Base-by-base conservation (phyloP, 2,888 invertebrate genomes). In the Sinhomidia bicolor region DNA sequence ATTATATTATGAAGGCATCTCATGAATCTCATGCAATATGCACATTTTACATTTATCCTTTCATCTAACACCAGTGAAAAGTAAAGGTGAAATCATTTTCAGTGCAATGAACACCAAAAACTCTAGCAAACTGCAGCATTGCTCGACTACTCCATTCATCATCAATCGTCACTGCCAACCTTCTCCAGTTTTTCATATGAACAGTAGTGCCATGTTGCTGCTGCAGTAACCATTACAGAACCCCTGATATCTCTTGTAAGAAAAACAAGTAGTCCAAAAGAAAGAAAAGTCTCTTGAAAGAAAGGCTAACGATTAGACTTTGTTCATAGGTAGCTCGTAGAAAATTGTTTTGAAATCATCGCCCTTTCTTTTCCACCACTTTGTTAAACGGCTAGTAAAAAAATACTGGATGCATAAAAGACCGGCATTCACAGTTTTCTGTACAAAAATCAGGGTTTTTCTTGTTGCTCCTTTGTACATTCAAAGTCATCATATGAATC, bases 341-440 rank as follows among this genome's bases (percentile, higher is more conserved):
- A 1, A 85, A 87, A 89, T 81, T 74, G 80, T 84, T 88, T 85
- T 20, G 80, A 85, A 85, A 89, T 89, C 88, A 88, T 84, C 80
- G 79, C 84, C 81, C 88, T 81, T 60, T 84, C 29, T 23, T 7
- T n/a, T 57, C 9, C 65, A 65, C 12, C 54, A 23, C 44, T 41
- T 10, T 20, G 51, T 51, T 76, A 76, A 51, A 51, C 51, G 76
- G 65, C 10, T 20, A 5, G 57, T 23, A 6, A 41, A 44, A 1
- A 9, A 20, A 60, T 41, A 20, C 9, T 23, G 2, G 29, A 60
- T 82, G 87, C 87, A 76, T 87, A 81, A 71, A 10, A 47, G 20
- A 54, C 20, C 7, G 5, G 17, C 62, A 68, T 36, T 10, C n/a
- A 44, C 17, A 9, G 20, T 51, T 84, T 57, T 84, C 20, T 29